Evolutionary conservation across 2,797 vertebrate species (phyloP).

Genomic region (Sitta carolinensis): DNA sequence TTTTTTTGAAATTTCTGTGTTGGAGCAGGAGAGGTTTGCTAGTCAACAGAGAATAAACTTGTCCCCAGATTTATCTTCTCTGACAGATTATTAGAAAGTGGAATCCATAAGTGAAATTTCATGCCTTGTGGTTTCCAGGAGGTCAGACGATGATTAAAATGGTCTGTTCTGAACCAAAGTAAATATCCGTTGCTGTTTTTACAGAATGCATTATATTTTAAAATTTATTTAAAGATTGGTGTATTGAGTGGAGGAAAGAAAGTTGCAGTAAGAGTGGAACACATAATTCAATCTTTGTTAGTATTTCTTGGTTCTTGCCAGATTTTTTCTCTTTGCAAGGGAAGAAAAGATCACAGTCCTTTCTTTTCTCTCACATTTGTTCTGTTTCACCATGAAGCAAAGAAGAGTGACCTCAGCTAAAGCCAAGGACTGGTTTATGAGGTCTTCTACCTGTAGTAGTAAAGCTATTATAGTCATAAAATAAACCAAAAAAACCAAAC

Average conservation of each 20-base stretch:
- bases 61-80: background rate
- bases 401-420: background rate
- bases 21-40: conserved; percentile 1
- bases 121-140: background rate
- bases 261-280: background rate
- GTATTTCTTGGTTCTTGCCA: background rate
- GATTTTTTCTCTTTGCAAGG: background rate
- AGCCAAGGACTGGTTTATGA: background rate
- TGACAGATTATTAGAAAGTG: background rate
- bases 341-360: background rate
- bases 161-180: background rate
- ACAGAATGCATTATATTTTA: background rate
- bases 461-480: background rate
- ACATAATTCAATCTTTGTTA: background rate
- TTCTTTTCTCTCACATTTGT: background rate
- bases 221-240: background rate
- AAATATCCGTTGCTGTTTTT: background rate
- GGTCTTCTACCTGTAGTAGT: background rate
- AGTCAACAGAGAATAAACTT: conserved; percentile 7
- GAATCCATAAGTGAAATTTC: background rate
- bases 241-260: background rate
- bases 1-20: background rate
- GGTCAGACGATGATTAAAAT: background rate
- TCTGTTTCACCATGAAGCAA: background rate
- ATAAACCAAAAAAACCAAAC: background rate